Evolutionary conservation across 2,113 vertebrate species (phyloP).

Genomic region (Amphiprion ocellaris): DNA sequence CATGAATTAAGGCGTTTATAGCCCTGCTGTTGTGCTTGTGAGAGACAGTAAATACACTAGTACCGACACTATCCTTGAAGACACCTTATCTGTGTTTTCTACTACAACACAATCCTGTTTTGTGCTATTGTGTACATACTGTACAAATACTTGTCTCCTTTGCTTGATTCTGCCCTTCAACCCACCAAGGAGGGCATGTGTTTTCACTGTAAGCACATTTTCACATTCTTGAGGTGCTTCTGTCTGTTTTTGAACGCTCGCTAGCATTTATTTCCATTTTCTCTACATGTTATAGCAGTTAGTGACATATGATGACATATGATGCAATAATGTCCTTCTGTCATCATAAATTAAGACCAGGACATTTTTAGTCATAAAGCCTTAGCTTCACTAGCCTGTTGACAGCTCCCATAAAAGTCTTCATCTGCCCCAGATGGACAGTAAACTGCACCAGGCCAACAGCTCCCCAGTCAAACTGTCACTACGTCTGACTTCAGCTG

Average conservation of each 20-base stretch:
- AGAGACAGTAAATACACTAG: no score
- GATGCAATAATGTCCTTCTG: neutral
- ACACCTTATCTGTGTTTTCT: no score
- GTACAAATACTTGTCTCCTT: no score
- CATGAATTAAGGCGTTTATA: no score
- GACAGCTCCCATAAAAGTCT: conserved; percentile 11
- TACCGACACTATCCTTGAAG: no score
- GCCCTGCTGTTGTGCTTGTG: no score
- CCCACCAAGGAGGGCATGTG: no score
- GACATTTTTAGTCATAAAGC: neutral
- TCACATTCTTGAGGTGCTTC: neutral
- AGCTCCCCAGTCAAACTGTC: conserved; percentile 7
- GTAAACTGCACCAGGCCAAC: conserved; percentile 24
- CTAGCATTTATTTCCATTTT: neutral
- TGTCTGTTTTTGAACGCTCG: neutral
- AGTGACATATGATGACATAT: conserved; percentile 4
- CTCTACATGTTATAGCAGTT: neutral
- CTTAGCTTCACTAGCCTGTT: conserved; percentile 3
- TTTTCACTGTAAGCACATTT: neutral
- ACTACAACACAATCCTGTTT: no score
- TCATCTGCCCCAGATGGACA: conserved; percentile 36
- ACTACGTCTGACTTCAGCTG: conserved; percentile 11
- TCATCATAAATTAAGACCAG: neutral
- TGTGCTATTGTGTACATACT: no score
- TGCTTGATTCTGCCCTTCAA: neutral